Percentiles rank a stretch among this genome's conserved stretches.
Conservation (phyloP, 2,113 vertebrate genomes). For the Corythaeola cristata region DNA sequence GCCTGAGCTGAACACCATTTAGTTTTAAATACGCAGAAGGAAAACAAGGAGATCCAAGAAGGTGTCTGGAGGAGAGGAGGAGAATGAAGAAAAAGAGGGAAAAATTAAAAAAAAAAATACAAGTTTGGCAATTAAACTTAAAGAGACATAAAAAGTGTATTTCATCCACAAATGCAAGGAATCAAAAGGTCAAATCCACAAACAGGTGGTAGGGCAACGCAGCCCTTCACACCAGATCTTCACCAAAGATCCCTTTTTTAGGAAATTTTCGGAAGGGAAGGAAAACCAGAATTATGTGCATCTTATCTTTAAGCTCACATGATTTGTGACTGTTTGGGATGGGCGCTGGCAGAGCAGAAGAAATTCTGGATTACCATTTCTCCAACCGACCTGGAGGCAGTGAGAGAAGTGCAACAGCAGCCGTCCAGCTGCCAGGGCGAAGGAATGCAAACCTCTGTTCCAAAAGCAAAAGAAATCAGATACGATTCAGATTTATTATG, state of each 20-base stretch:
- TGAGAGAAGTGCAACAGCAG: background rate
- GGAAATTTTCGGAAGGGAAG: background rate
- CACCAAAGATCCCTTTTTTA: background rate
- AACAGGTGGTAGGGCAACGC: background rate
- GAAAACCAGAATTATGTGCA: background rate
- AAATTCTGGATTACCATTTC: slow-evolving; percentile 7
- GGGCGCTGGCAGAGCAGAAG: background rate
- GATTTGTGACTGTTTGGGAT: background rate
- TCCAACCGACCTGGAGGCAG: background rate
- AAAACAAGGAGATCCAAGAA: background rate
- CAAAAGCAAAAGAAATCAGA: slow-evolving; percentile 2
- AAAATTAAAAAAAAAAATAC: too few relatives aligned
- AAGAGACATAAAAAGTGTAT: background rate
- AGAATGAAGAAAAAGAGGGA: background rate
- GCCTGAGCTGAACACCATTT: background rate
- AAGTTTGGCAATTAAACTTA: background rate
- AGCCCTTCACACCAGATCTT: background rate
- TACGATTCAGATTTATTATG: background rate
- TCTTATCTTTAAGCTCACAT: background rate
- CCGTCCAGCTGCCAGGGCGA: background rate
- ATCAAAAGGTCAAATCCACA: background rate
- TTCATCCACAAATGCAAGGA: background rate
- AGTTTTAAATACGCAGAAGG: background rate
- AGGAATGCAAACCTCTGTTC: slow-evolving; percentile 27
- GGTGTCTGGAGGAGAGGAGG: background rate